phyloP scores from a whole-genome alignment of 2,888 invertebrate species.

The Ellobium chinense region DNA sequence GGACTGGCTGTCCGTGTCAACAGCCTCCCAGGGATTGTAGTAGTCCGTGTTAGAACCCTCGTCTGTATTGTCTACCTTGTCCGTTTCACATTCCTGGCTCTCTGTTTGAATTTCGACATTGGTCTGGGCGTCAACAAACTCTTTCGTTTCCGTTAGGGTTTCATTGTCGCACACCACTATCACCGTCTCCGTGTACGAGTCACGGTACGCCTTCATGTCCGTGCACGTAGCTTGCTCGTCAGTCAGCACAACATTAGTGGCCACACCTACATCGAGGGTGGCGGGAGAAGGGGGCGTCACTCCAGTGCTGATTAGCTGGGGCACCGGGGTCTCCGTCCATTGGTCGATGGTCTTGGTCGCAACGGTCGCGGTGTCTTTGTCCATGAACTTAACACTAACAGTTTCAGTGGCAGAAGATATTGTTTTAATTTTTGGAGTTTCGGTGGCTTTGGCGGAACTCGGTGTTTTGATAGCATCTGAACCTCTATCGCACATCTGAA shows the following conservation, averaged over 20 bases:
- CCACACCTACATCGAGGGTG: constrained; percentile 64
- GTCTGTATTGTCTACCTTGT: constrained; percentile 52
- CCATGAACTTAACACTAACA: constrained; percentile 26
- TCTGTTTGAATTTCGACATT: constrained; percentile 58
- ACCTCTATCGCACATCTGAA: constrained; percentile 14
- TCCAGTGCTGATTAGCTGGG: constrained; percentile 66
- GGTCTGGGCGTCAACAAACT: constrained; percentile 67
- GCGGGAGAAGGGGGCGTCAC: constrained; percentile 66
- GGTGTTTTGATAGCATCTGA: constrained; percentile 20
- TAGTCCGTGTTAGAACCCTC: constrained; percentile 56
- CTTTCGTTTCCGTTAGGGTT: constrained; percentile 66
- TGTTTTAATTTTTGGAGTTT: constrained; percentile 27
- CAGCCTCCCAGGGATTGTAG: background rate
- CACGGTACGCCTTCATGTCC: constrained; percentile 58
- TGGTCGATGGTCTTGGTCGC: constrained; percentile 57
- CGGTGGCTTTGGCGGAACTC: constrained; percentile 13
- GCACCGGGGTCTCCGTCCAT: constrained; percentile 68
- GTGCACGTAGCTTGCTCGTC: constrained; percentile 72
- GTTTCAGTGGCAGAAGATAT: constrained; percentile 34
- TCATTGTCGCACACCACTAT: constrained; percentile 66
- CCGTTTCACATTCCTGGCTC: constrained; percentile 62
- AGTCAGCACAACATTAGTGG: constrained; percentile 60
- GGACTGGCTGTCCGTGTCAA: background rate
- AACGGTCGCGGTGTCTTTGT: constrained; percentile 65
- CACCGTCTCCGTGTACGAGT: constrained; percentile 63